Percentiles rank a stretch among this genome's conserved stretches.
phyloP scores from a whole-genome alignment of 2,888 invertebrate species.

The Myopa testacea region DNA sequence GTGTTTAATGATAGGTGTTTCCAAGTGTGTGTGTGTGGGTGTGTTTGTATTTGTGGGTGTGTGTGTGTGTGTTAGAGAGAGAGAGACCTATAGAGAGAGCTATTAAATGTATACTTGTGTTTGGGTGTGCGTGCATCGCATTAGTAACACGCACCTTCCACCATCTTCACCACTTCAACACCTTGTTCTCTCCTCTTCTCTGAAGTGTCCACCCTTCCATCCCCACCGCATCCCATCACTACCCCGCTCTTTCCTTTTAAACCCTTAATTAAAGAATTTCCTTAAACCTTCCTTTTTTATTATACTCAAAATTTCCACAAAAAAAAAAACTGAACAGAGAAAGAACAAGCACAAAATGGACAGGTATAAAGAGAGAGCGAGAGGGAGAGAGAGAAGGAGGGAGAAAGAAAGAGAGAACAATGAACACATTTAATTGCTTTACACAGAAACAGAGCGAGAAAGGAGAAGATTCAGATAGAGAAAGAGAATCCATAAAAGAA shows the following conservation, averaged over 20 bases:
- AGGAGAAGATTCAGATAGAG: not conserved
- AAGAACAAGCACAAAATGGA: not conserved
- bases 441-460: not conserved
- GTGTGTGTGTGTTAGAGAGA: no score
- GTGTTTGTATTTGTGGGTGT: no score
- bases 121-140: not conserved
- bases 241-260: no score
- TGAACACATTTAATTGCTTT: not conserved
- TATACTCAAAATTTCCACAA: not conserved
- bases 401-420: no score
- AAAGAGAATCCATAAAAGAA: not conserved
- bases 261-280: no score
- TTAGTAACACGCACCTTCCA: no score
- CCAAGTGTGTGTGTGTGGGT: no score
- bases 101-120: not conserved
- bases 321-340: not conserved
- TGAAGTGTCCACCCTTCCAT: not conserved
- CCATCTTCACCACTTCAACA: no score
- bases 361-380: not conserved
- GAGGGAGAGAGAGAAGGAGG: not conserved
- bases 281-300: no score
- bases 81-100: no score
- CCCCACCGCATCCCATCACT: not conserved
- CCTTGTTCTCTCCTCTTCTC: not conserved
- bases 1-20: no score